Evolutionary conservation across 2,797 vertebrate genomes (phyloP).

Genomic region (Botia kubotai): DNA sequence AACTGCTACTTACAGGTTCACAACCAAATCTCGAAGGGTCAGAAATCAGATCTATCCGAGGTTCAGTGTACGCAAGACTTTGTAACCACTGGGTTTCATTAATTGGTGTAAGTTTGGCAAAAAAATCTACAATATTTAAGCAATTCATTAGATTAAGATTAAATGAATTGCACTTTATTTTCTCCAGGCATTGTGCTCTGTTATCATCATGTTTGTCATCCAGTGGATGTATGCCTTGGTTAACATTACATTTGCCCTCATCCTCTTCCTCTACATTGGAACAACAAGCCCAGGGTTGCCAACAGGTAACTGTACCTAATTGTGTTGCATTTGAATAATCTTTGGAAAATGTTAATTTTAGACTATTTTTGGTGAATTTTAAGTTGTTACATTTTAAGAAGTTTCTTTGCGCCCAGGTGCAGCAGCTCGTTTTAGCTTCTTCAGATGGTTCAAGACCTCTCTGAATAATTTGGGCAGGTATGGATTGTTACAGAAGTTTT

Average conservation of each 20-base stretch:
- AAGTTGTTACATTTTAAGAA: too few species aligned
- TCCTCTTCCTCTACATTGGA: conserved; percentile 94
- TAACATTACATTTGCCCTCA: conserved; percentile 83
- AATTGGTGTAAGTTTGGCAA: conserved; percentile 82
- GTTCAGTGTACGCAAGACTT: conserved; percentile 79
- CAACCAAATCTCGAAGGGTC: conserved; percentile 71
- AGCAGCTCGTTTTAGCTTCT: conserved; percentile 90
- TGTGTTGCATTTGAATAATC: not conserved
- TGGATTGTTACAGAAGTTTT: conserved; percentile 6
- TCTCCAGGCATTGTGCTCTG: conserved; percentile 83
- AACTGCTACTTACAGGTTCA: conserved; percentile 21
- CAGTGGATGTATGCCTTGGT: conserved; percentile 93
- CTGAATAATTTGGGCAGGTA: conserved; percentile 84
- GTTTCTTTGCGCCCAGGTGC: conserved; percentile 77
- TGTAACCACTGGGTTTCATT: conserved; percentile 93
- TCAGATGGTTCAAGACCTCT: conserved; percentile 84
- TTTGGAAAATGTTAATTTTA: not conserved
- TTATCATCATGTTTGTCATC: conserved; percentile 94
- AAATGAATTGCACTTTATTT: not conserved
- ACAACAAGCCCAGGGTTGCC: conserved; percentile 91
- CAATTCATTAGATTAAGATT: not conserved
- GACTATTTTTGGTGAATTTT: too few species aligned
- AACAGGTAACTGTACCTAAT: conserved; percentile 78
- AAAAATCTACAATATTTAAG: not conserved
- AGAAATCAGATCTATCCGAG: conserved; percentile 79